Base-by-base conservation (phyloP, 2,888 invertebrate species). In the Ophraella communa region DNA sequence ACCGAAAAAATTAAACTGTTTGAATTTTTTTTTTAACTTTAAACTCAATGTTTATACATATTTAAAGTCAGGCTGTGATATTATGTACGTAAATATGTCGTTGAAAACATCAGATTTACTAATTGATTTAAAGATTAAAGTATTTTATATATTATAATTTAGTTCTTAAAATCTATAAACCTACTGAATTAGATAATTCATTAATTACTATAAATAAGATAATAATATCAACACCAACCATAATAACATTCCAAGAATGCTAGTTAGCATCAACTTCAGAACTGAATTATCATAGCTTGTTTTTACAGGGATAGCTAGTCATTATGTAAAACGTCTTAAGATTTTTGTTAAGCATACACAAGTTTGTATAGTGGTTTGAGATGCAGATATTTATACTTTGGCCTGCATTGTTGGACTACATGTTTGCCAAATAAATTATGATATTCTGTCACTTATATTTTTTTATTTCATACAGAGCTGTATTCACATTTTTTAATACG, bases 331-430 rank as follows among this genome's bases (percentile, higher is more conserved):
- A 51, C 51, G 42, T 59, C 27, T 39, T 23, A 11, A 49, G 39
- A 51, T 62, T 56, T 51, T 42, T 62, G 23, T 47, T 56, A 20
- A 39, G 47, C 53, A 49, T 55, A 56, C 21, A 33, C 59, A 57
- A 57, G 70, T 72, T 74, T 72, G 71, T 73, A 73, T 73, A 73
- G 73, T 72, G 74, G 74, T 73, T 71, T 73, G 73, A 67, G 68
- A 65, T 71, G 73, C 74, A 71, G 77, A 77, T 74, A 77, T 75
- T 73, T 74, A 74, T 74, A 71, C 30, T 70, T 66, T 67, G 70
- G 74, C 71, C 74, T 68, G 74, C 71, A 68, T 72, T 69, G 70
- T 67, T 71, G 69, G 67, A 68, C 70, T 70, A 65, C 69, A 67
- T 65, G 60, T 66, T 64, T 62, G 54, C 64, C 39, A 66, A 67